These are phyloP conservation scores for Pocillopora verrucosa DNA, from an alignment of 64 coral and sea anemone genomes.

Conservation along the genomic window DNA sequence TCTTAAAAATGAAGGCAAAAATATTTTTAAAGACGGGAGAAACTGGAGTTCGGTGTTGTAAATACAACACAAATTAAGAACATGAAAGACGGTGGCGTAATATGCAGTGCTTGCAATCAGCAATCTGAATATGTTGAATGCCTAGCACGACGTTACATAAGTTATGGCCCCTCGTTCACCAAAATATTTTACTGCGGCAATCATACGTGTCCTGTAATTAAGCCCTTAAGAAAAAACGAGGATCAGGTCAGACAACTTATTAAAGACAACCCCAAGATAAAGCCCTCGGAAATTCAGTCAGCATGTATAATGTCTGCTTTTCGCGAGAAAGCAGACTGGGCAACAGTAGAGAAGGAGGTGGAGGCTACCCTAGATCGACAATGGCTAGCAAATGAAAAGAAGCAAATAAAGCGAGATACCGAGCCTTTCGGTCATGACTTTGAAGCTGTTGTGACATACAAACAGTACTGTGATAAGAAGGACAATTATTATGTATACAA, in stretches of 20 bases:
- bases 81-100: too few relatives aligned
- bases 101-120: too few relatives aligned
- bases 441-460: too few relatives aligned
- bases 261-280: constrained; percentile 38
- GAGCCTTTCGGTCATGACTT: too few relatives aligned
- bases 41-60: constrained; percentile 1
- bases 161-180: background rate
- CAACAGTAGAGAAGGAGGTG: background rate
- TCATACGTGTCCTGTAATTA: constrained; percentile 15
- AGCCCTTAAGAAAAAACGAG: constrained; percentile 10
- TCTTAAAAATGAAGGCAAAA: constrained; percentile 1
- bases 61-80: too few relatives aligned
- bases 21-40: constrained; percentile 46
- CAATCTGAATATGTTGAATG: background rate
- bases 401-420: too few relatives aligned
- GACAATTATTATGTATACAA: too few relatives aligned
- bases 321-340: constrained; percentile 3
- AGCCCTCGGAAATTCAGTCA: constrained; percentile 34
- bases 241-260: background rate
- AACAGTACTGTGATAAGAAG: too few relatives aligned
- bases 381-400: too few relatives aligned
- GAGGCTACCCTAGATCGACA: too few relatives aligned
- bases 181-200: constrained; percentile 14
- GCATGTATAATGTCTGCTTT: constrained; percentile 20
- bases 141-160: constrained; percentile 7